These are phyloP conservation scores for Apogon hyalosoma DNA, from an alignment of 2,797 vertebrate genomes.

Conservation along the genomic window DNA sequence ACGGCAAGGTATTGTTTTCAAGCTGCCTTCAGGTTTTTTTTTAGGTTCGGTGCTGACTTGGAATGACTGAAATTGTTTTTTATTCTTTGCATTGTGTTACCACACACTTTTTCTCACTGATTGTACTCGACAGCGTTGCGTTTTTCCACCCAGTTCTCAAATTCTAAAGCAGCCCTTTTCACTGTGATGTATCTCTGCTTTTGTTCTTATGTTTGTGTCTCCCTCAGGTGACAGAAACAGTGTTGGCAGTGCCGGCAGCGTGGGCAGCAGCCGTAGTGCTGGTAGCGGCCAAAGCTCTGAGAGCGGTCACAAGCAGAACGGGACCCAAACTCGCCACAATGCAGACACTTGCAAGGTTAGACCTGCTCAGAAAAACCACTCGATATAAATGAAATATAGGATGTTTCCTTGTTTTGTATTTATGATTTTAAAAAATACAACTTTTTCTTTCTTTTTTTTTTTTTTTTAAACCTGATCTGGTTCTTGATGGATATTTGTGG, in stretches of 20 bases:
- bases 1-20: too few relatives aligned
- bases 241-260: slow-evolving; percentile 90
- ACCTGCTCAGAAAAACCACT: background rate
- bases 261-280: slow-evolving; percentile 91
- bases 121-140: background rate
- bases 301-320: slow-evolving; percentile 85
- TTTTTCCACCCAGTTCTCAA: background rate
- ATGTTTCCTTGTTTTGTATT: background rate
- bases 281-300: slow-evolving; percentile 94
- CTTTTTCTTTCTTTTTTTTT: too few relatives aligned
- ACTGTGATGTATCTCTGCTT: background rate
- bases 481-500: too few relatives aligned
- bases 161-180: slow-evolving; percentile 3
- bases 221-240: slow-evolving; percentile 89
- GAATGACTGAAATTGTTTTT: background rate
- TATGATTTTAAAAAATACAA: too few relatives aligned
- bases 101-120: background rate
- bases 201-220: background rate
- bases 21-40: too few relatives aligned
- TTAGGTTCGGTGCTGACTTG: background rate
- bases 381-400: too few relatives aligned
- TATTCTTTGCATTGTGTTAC: background rate
- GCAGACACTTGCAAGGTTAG: slow-evolving; percentile 61
- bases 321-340: slow-evolving; percentile 46
- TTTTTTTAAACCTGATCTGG: too few relatives aligned